Conservation (phyloP, 2,888 invertebrate genomes). For the Cistogaster globosa region DNA sequence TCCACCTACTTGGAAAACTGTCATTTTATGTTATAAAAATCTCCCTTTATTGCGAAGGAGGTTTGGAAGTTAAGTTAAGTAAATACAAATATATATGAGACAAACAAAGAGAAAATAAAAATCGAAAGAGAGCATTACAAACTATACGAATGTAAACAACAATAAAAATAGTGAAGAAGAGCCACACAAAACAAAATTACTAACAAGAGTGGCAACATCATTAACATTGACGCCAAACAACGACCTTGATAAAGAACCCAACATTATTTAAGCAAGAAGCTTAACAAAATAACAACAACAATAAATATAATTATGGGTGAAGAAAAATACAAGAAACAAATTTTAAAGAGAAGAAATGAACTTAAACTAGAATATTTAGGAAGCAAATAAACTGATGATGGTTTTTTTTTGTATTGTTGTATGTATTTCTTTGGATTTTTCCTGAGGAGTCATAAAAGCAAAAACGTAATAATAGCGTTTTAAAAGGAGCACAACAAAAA, state of each 20-base stretch:
- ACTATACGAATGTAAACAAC: neutral
- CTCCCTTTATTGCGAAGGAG: no score
- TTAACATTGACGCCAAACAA: slow-evolving; percentile 76
- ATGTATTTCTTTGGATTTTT: neutral
- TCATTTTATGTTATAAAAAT: no score
- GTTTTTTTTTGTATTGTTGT: slow-evolving; percentile 34
- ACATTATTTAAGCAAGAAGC: slow-evolving; percentile 49
- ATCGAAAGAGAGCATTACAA: slow-evolving; percentile 1
- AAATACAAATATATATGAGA: no score
- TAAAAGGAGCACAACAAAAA: slow-evolving; percentile 40
- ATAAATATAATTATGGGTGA: slow-evolving; percentile 56
- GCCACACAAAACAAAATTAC: slow-evolving; percentile 24
- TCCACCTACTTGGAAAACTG: no score
- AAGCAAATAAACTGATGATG: slow-evolving; percentile 37
- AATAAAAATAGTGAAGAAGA: slow-evolving; percentile 14
- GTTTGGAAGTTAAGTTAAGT: no score
- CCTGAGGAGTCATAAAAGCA: slow-evolving; percentile 16
- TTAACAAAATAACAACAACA: slow-evolving; percentile 39
- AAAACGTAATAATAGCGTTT: slow-evolving; percentile 14
- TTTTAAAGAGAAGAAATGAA: slow-evolving; percentile 31
- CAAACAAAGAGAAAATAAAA: no score
- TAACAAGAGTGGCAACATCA: slow-evolving; percentile 48
- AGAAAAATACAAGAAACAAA: slow-evolving; percentile 44
- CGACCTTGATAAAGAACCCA: slow-evolving; percentile 80
- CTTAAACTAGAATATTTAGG: slow-evolving; percentile 27